phyloP scores from a whole-genome alignment of 2,113 vertebrate species.

The Ictidomys tridecemlineatus region DNA sequence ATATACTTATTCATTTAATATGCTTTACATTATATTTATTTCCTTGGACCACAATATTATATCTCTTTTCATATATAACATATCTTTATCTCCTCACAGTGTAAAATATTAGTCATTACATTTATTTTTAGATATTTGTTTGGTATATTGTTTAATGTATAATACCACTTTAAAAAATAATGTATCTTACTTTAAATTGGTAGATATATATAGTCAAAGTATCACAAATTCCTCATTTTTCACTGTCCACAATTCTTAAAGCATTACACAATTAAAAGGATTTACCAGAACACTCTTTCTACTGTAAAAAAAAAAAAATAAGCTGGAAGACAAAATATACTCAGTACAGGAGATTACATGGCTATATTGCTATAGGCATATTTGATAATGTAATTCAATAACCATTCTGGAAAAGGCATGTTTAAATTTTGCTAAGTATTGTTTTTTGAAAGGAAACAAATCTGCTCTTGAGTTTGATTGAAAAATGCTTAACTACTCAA shows the following conservation, averaged over 20 bases:
- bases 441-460: slow-evolving; percentile 67
- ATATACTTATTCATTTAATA: not conserved
- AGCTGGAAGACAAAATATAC: not conserved
- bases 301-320: not conserved
- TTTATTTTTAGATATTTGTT: not conserved
- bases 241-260: not conserved
- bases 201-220: not conserved
- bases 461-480: slow-evolving; percentile 66
- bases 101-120: not conserved
- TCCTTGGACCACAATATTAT: not conserved
- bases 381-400: slow-evolving; percentile 54
- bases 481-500: slow-evolving; percentile 70
- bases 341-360: not conserved
- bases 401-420: slow-evolving; percentile 41
- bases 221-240: slow-evolving; percentile 4
- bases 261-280: not conserved
- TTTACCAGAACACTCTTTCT: not conserved
- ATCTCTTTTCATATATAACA: not conserved
- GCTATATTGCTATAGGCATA: not conserved
- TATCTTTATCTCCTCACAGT: not conserved
- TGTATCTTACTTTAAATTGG: not conserved
- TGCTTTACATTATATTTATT: not conserved
- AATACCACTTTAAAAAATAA: not conserved
- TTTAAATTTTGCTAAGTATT: slow-evolving; percentile 60
- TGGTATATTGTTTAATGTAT: not conserved